Conservation (phyloP, 1,140 invertebrate genomes). For the Drosophila santomea region DNA sequence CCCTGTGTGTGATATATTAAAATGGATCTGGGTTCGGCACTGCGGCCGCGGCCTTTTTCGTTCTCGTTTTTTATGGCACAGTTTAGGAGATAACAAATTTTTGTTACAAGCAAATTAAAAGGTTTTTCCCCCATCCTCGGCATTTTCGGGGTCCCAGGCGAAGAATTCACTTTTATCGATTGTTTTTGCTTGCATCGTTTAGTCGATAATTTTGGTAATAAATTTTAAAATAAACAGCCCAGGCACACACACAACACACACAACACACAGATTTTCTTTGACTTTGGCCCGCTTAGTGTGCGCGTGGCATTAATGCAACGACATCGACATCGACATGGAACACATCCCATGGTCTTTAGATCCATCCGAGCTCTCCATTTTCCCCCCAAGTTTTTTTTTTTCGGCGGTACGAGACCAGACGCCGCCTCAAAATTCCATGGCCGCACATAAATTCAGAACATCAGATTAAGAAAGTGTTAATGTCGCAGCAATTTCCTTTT, state of each 20-base stretch:
- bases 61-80: conserved; percentile 84
- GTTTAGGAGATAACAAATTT: conserved; percentile 85
- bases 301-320: conserved; percentile 73
- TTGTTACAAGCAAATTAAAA: conserved; percentile 84
- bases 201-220: conserved; percentile 84
- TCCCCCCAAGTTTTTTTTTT: neutral
- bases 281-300: conserved; percentile 55
- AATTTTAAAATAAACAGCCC: conserved; percentile 83
- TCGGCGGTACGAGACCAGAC: conserved; percentile 53
- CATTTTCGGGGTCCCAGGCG: conserved; percentile 36
- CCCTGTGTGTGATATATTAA: conserved; percentile 74
- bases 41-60: conserved; percentile 61
- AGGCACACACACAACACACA: neutral
- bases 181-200: conserved; percentile 84
- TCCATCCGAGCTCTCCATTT: neutral
- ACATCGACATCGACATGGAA: conserved; percentile 4
- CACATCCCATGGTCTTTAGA: conserved; percentile 2
- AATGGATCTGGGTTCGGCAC: conserved; percentile 69
- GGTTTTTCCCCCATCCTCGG: conserved; percentile 64
- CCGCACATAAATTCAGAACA: conserved; percentile 83
- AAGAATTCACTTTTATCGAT: conserved; percentile 84
- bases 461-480: conserved; percentile 84
- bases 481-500: conserved; percentile 83
- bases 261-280: conserved; percentile 34
- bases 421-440: conserved; percentile 79